These are phyloP conservation scores for Tyrannus savana DNA, from an alignment of 2,113 vertebrate species.

Conservation along the genomic window DNA sequence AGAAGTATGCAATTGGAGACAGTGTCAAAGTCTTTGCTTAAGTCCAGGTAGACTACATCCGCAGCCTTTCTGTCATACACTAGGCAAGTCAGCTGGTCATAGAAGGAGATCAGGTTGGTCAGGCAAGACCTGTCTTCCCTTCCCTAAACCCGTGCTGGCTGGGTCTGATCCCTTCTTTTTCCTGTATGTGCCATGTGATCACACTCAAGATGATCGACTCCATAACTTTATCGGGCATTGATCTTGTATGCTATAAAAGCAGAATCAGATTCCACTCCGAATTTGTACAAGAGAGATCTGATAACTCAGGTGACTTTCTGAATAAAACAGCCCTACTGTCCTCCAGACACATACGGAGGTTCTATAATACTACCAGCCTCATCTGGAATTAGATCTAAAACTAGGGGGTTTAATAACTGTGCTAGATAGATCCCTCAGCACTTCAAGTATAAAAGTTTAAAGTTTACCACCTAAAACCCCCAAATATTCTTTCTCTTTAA, in stretches of 20 bases:
- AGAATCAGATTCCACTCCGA: background rate
- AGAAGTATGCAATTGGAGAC: background rate
- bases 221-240: background rate
- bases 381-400: background rate
- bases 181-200: background rate
- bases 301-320: background rate
- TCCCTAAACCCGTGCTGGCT: background rate
- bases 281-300: background rate
- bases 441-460: background rate
- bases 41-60: background rate
- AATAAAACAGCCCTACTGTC: background rate
- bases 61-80: background rate
- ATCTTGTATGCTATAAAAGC: background rate
- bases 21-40: background rate
- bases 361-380: background rate
- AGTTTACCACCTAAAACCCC: background rate
- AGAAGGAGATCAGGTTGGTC: background rate
- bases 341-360: background rate
- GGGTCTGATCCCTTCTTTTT: background rate
- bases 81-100: background rate
- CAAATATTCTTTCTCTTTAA: constrained; percentile 1
- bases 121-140: background rate
- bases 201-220: background rate
- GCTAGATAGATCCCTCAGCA: background rate
- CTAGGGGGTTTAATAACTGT: background rate